Evolutionary conservation across 1,140 invertebrate genomes (phyloP), one percentile per base, ranked within the genome.

Genomic region (Nylanderia fulva): DNA sequence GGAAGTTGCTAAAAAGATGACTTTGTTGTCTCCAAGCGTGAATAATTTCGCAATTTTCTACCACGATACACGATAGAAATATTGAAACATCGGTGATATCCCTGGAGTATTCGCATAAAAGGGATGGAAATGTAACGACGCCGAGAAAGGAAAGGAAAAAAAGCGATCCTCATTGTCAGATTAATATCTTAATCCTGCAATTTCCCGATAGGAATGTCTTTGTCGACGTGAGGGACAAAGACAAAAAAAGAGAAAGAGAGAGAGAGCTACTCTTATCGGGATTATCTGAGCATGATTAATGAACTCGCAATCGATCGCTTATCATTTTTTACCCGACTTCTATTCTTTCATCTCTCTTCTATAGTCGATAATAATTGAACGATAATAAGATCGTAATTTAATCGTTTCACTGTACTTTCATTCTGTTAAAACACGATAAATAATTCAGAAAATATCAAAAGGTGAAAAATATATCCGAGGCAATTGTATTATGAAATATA

Each of bases 151-250:
- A 21, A 15, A 29, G 15, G 21, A 7, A 18, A 45, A 6, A 15
- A 39, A 29, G 39, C 13, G 18, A 6, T 33, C 56, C 15, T 77
- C n/a, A n/a, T n/a, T n/a, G n/a, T n/a, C 63, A 60, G 68, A 88
- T 88, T 84, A 79, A 9, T 18, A 63, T 27, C 36, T 83, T 89
- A 61, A 86, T 79, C 60, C 11, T 29, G 1, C 2, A 21, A 42
- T 4, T 27, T 2, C 29, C 27, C 21, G 21, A 66, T 42, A 27
- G 45, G 48, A 74, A 74, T 61, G 27, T 39, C n/a, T n/a, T n/a
- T n/a, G 29, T 33, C 45, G 45, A 48, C 21, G 54, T 13, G 24
- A 56, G 33, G 76, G 48, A 63, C 29, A 76, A 56, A n/a, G 21
- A 11, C 48, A 39, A 1, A 75, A 75, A 18, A 29, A 0, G 13